Evolutionary conservation across 2,113 vertebrate genomes (phyloP).

Genomic region (Rhipidura dahli): DNA sequence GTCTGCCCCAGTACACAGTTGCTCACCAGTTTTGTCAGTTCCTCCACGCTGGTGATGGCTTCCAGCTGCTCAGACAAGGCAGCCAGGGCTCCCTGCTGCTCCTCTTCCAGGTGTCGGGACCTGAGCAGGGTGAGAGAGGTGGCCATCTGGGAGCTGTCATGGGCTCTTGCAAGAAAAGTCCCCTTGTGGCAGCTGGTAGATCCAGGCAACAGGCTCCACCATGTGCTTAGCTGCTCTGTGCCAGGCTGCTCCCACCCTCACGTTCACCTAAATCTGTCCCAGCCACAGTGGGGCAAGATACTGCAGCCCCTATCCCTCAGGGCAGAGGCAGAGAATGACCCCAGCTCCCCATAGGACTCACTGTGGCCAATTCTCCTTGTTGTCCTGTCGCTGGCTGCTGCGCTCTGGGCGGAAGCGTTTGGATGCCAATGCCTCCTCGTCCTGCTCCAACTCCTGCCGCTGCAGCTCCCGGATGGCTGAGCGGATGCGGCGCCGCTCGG

Average conservation of each 20-base stretch:
- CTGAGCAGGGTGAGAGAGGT: not conserved
- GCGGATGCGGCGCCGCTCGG: conserved; percentile 89
- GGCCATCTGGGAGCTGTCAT: fast-evolving
- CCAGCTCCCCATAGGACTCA: conserved; percentile 50
- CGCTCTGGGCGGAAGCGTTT: conserved; percentile 89
- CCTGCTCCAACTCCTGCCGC: conserved; percentile 86
- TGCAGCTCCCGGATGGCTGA: conserved; percentile 90
- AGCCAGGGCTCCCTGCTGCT: conserved; percentile 77
- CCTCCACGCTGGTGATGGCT: conserved; percentile 84
- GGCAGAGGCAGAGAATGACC: not conserved
- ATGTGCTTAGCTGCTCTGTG: fast-evolving
- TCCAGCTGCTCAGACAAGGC: conserved; percentile 81
- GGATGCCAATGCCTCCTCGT: conserved; percentile 88
- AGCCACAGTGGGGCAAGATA: not conserved
- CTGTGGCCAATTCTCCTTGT: conserved; percentile 95
- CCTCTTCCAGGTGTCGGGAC: conserved; percentile 72
- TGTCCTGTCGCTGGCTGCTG: conserved; percentile 74
- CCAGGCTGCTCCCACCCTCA: not conserved
- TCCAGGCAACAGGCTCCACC: not conserved
- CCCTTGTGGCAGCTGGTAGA: not conserved
- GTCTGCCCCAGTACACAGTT: fast-evolving
- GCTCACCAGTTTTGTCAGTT: conserved; percentile 87
- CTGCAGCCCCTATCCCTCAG: fast-evolving
- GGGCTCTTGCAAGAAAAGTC: not conserved
- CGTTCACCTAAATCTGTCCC: not conserved